Conservation (phyloP, 2,797 vertebrate species). For the Sebastes aleutianus region DNA sequence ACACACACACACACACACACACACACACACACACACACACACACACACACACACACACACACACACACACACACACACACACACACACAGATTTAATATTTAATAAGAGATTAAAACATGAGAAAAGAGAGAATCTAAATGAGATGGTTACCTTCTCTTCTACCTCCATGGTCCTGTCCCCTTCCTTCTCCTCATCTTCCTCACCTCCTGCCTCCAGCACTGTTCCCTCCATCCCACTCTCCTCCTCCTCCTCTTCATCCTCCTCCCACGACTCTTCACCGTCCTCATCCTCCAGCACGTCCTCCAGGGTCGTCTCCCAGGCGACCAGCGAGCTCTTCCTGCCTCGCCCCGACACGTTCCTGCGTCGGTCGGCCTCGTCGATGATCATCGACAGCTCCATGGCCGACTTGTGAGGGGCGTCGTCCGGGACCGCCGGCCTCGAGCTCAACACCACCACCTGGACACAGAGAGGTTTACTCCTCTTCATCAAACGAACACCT, state of each 20-base stretch:
- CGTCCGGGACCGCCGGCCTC: constrained; percentile 54
- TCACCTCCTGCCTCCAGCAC: constrained; percentile 68
- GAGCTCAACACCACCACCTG: constrained; percentile 86
- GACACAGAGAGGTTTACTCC: neutral
- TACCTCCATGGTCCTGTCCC: constrained; percentile 59
- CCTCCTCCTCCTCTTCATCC: constrained; percentile 17
- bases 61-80: no score
- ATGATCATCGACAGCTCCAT: constrained; percentile 82
- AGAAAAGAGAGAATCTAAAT: neutral
- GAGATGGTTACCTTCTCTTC: constrained; percentile 74
- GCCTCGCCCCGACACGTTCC: constrained; percentile 60
- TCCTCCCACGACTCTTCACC: constrained; percentile 54
- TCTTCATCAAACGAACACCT: neutral
- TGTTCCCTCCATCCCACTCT: constrained; percentile 60
- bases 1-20: neutral
- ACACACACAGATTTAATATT: neutral
- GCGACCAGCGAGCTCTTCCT: constrained; percentile 82
- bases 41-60: no score
- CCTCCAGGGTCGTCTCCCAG: constrained; percentile 90
- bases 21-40: neutral
- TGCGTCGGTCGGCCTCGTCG: constrained; percentile 68
- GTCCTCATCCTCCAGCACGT: constrained; percentile 83
- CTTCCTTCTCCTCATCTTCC: constrained; percentile 56
- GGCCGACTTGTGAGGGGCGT: constrained; percentile 71
- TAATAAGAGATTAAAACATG: neutral